Evolutionary conservation across 2,113 vertebrate genomes (phyloP), one percentile per base, ranked within the genome.

Genomic region (Petrocephalus zakoni): DNA sequence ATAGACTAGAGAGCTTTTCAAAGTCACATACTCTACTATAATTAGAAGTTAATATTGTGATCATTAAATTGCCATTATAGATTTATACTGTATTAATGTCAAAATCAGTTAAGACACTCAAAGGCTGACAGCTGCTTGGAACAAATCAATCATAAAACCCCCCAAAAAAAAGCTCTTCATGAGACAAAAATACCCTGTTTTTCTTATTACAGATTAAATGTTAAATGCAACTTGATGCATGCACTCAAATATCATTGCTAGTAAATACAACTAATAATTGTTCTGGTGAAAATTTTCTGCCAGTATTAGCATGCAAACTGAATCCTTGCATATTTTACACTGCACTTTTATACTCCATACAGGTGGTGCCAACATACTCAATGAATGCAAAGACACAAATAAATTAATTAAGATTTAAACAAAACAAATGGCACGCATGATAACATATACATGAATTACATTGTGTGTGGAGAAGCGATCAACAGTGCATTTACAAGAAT

Each of bases 401-500:
- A 29, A 68, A 82, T 21, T 47, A 82, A 47, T 46, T 51, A 21
- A 84, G n/a, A 51, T 47, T 6, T 10, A n/a, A 51, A 84, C 2
- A 21, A 84, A 84, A 51, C 37, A 22, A 49, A 22, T 49, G 17
- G 37, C 21, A 8, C n/a, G 7, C n/a, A 19, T 81, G 88, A 89
- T 88, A 89, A 91, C 91, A 51, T 29, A 15, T 91, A 89, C 84
- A 46, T 75, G 90, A 93, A 92, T 92, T 92, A 49, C 92, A 92
- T 93, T 92, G 92, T 90, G 91, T 93, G 93, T 94, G 93, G 92
- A 87, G n/a, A n/a, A 4, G n/a, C n/a, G 47, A n/a, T 84, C 9
- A n/a, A 53, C 90, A 93, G 91, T 8, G 85, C 90, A 90, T 93
- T 89, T 95, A 94, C 92, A 94, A 93, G 94, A 94, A 95, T 94